Percentiles rank a stretch among this genome's conserved stretches.
Evolutionary conservation across 2,797 vertebrate species (phyloP).

Genomic region (Enteromius paludinosus): DNA sequence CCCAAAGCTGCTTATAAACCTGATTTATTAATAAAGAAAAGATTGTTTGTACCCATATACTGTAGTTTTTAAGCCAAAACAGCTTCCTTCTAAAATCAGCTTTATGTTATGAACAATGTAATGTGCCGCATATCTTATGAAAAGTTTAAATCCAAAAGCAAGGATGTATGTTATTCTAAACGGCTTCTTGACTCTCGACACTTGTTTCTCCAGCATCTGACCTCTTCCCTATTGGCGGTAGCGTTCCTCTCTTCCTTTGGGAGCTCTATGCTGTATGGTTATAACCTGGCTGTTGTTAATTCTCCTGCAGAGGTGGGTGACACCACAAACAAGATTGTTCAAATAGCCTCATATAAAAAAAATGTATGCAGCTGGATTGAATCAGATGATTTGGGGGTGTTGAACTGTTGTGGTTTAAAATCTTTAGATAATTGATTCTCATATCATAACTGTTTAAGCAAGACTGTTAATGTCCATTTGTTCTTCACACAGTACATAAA

Average conservation of each 20-base stretch:
- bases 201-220: constrained; percentile 78
- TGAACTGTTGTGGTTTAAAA: background rate
- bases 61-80: background rate
- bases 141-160: background rate
- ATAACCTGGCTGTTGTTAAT: constrained; percentile 91
- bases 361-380: background rate
- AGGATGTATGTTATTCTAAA: background rate
- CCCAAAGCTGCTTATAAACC: background rate
- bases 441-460: background rate
- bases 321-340: background rate
- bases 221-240: constrained; percentile 81
- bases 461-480: background rate
- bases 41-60: background rate
- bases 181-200: background rate
- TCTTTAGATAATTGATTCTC: background rate
- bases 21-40: background rate
- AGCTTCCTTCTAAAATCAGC: background rate
- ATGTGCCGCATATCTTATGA: background rate
- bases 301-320: constrained; percentile 84
- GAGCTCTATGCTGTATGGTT: constrained; percentile 91
- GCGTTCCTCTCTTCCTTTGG: constrained; percentile 87
- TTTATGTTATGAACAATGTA: background rate
- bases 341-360: background rate
- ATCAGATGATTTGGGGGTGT: background rate
- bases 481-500: constrained; percentile 84